Conservation (phyloP, 2,113 vertebrate species). For the Lamprotornis superbus region DNA sequence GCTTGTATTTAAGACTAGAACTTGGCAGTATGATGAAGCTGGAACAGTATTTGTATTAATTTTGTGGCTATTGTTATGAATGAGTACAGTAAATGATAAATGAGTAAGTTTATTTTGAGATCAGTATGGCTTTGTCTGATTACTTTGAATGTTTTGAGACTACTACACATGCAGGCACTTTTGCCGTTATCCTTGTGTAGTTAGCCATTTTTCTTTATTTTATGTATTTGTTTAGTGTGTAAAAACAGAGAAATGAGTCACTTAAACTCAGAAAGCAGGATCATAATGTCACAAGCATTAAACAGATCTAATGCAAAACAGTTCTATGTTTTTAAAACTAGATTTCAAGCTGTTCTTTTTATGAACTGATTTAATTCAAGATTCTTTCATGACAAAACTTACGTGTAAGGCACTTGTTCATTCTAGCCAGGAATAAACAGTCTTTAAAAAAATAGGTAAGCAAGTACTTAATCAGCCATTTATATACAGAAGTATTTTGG, state of each 20-base stretch:
- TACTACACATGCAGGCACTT: neutral
- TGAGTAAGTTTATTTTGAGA: neutral
- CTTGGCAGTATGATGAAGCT: neutral
- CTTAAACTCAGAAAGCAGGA: neutral
- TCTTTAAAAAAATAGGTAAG: neutral
- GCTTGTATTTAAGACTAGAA: neutral
- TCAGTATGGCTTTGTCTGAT: neutral
- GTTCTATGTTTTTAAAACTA: neutral
- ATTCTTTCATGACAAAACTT: neutral
- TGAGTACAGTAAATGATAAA: neutral
- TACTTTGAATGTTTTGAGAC: neutral
- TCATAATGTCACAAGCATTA: neutral
- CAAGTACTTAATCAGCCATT: neutral
- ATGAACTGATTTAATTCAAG: neutral
- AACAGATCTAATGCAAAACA: neutral
- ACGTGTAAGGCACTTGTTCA: neutral
- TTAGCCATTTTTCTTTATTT: neutral
- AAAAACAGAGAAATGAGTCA: neutral
- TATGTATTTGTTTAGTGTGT: rapidly evolving
- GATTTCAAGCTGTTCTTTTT: neutral
- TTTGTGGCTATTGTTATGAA: neutral
- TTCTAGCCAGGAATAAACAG: neutral
- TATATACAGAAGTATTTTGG: neutral
- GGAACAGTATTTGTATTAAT: neutral
- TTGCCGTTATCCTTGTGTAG: neutral